These are phyloP conservation scores for Aythya baeri DNA, from an alignment of 2,113 vertebrate species.

Conservation along the genomic window DNA sequence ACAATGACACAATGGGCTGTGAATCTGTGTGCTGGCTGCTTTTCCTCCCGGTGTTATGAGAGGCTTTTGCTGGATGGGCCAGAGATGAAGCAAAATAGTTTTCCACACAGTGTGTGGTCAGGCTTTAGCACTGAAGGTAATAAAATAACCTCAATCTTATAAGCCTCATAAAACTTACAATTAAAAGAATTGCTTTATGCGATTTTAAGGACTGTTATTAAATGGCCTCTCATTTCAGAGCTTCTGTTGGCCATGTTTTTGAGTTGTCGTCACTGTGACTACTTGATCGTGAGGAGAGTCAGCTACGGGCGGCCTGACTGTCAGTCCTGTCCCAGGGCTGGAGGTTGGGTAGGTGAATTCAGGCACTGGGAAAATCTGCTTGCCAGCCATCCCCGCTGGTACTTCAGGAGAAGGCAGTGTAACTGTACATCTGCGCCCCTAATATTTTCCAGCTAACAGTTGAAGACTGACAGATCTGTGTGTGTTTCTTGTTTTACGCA, in stretches of 20 bases:
- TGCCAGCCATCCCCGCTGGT: neutral
- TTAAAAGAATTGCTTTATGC: conserved; percentile 25
- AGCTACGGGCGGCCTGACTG: neutral
- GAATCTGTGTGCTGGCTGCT: conserved; percentile 19
- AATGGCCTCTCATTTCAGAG: neutral
- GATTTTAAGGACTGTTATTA: conserved; percentile 39
- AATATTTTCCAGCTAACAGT: neutral
- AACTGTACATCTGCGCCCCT: neutral
- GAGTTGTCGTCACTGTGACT: neutral
- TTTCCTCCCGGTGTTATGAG: conserved; percentile 34
- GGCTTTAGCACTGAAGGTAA: conserved; percentile 16
- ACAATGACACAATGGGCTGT: conserved; percentile 43
- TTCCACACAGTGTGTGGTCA: conserved; percentile 17
- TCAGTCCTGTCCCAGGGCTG: neutral
- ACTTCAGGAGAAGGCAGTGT: neutral
- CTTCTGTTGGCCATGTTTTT: neutral
- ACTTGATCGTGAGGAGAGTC: neutral
- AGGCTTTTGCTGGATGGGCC: conserved; percentile 25
- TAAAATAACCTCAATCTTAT: neutral
- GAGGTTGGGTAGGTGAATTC: neutral
- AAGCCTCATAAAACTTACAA: conserved; percentile 44
- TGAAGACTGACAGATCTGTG: neutral
- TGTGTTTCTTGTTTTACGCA: neutral
- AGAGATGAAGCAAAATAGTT: conserved; percentile 18
- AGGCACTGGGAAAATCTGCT: neutral